Conservation (phyloP, 2,888 invertebrate species). For the Hemithea aestivaria region DNA sequence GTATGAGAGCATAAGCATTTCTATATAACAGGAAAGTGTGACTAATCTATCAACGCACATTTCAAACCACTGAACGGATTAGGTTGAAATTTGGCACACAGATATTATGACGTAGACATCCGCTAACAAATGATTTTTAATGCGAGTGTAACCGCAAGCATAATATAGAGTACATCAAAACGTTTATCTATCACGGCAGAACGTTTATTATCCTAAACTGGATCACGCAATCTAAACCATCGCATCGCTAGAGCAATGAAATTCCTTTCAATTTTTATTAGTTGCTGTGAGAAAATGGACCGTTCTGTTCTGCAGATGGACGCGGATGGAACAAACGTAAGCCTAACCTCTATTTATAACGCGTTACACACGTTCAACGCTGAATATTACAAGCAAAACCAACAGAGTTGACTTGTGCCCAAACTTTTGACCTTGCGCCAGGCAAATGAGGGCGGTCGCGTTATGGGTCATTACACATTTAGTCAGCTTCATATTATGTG, state of each 20-base stretch:
- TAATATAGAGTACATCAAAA: not conserved
- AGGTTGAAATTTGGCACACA: too few species aligned
- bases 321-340: conserved; percentile 56
- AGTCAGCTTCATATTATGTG: conserved; percentile 4
- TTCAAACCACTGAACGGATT: too few species aligned
- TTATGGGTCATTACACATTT: conserved; percentile 24
- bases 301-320: conserved; percentile 61
- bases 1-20: too few species aligned
- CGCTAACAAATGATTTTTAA: too few species aligned
- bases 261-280: conserved; percentile 72
- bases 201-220: conserved; percentile 8
- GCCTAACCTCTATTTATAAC: conserved; percentile 69
- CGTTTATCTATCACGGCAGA: not conserved
- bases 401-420: conserved; percentile 49
- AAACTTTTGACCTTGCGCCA: conserved; percentile 28
- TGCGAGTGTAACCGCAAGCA: too few species aligned
- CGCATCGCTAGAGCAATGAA: conserved; percentile 41
- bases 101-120: too few species aligned
- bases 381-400: conserved; percentile 67
- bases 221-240: conserved; percentile 24
- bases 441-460: conserved; percentile 18
- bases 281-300: conserved; percentile 70
- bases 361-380: conserved; percentile 56
- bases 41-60: too few species aligned
- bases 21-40: too few species aligned